These are phyloP conservation scores for Mohoua ochrocephala DNA, from an alignment of 2,113 vertebrate species.

Conservation along the genomic window DNA sequence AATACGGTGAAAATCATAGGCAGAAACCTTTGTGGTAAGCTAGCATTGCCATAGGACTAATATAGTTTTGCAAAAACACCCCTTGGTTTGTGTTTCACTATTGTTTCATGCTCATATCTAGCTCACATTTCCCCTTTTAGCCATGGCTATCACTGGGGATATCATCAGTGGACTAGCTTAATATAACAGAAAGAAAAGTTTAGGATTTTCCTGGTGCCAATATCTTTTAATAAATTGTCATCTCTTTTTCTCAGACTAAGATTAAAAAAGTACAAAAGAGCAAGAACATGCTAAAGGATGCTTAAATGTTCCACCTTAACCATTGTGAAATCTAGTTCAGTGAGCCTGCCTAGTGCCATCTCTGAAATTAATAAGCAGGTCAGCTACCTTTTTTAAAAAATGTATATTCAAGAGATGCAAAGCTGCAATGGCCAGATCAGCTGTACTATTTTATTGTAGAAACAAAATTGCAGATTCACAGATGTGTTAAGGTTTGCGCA, in stretches of 20 bases:
- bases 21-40: neutral
- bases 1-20: neutral
- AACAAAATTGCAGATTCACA: neutral
- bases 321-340: neutral
- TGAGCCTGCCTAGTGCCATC: neutral
- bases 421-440: neutral
- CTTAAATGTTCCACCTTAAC: neutral
- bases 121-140: neutral
- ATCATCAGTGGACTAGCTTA: neutral
- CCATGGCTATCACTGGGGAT: neutral
- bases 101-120: neutral
- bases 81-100: neutral
- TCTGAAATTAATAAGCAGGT: neutral
- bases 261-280: neutral
- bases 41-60: neutral
- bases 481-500: neutral
- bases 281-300: neutral
- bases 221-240: neutral
- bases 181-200: neutral
- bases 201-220: neutral
- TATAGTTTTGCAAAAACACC: neutral
- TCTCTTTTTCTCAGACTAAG: neutral
- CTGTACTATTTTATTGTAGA: neutral
- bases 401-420: neutral
- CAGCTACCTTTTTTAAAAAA: neutral